Base-by-base conservation (phyloP, 2,797 vertebrate species). In the Podarcis lilfordi region DNA sequence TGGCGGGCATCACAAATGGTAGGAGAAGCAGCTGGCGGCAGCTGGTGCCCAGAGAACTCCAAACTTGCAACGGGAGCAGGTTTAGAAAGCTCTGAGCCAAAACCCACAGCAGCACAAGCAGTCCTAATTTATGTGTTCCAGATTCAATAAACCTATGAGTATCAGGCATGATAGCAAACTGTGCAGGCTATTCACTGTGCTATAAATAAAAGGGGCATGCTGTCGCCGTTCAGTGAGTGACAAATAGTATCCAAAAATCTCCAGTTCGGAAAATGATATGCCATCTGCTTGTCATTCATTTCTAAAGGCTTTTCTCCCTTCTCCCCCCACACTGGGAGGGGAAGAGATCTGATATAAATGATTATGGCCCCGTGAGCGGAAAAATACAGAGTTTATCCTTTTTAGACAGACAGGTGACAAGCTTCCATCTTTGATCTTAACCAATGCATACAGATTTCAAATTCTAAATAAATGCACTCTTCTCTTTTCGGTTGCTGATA, bases 171-270 rank as follows among this genome's bases (percentile, higher is more conserved):
- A 76, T 2, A 76, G 40, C 59, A 88, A 84, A 82, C 19, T 21
- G 23, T 37, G 0, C 19, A 37, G 71, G 13, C 81, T 89, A 78
- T 89, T 88, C 84, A 59, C 40, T 66, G 5, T 27, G 35, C 79
- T 45, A 82, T 86, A 91, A 72, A 84, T 59, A 88, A 77, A 76
- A 88, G 77, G 35, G 0, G 37, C 4, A 86, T 59, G 77, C 23
- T 87, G 74, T 55, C 45, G 68, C 55, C 0, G 32, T 83, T 92
- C 84, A 50, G 0, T 21, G 87, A 91, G 72, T 88, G 79, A 89
- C 89, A 94, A 90, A 94, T 88, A 8, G 17, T 90, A 91, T 89
- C 85, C 84, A 85, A 92, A 88, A 45, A 86, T 80, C 85, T 95
- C 91, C 87, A 92, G 27, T 2, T 72, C 50, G 79, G 89, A 93